Conservation (phyloP, 2,888 invertebrate species). For the Lottia scabra region DNA sequence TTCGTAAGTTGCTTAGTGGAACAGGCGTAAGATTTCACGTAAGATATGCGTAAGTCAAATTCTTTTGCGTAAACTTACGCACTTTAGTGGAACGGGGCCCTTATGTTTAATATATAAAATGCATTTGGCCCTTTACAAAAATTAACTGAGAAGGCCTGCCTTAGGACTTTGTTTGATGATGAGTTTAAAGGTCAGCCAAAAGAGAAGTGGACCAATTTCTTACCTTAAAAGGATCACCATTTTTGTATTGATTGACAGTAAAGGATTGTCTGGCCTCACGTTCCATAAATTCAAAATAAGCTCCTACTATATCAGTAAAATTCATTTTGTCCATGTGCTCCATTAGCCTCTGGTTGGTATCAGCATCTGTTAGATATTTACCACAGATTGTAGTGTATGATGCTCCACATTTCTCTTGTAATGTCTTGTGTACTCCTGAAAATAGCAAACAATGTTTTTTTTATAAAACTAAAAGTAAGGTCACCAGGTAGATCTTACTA, state of each 20-base stretch:
- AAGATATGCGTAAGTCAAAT: too few relatives aligned
- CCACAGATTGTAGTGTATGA: conserved; percentile 45
- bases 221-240: neutral
- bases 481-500: too few relatives aligned
- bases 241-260: conserved; percentile 34
- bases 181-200: too few relatives aligned
- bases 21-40: too few relatives aligned
- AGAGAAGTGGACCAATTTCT: neutral
- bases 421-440: conserved; percentile 51
- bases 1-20: too few relatives aligned
- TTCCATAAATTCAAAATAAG: conserved; percentile 48
- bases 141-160: too few relatives aligned
- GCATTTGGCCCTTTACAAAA: too few relatives aligned
- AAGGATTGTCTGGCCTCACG: conserved; percentile 47
- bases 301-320: conserved; percentile 43
- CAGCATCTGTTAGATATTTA: conserved; percentile 29
- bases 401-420: conserved; percentile 54
- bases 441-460: neutral
- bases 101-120: too few relatives aligned
- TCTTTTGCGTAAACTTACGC: too few relatives aligned
- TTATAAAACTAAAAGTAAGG: too few relatives aligned
- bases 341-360: conserved; percentile 42
- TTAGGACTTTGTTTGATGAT: too few relatives aligned
- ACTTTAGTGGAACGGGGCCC: too few relatives aligned
- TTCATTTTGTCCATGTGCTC: conserved; percentile 43